Evolutionary conservation across 2,888 invertebrate genomes (phyloP).

Genomic region (Pseudococcus jackbeardsleyi): DNA sequence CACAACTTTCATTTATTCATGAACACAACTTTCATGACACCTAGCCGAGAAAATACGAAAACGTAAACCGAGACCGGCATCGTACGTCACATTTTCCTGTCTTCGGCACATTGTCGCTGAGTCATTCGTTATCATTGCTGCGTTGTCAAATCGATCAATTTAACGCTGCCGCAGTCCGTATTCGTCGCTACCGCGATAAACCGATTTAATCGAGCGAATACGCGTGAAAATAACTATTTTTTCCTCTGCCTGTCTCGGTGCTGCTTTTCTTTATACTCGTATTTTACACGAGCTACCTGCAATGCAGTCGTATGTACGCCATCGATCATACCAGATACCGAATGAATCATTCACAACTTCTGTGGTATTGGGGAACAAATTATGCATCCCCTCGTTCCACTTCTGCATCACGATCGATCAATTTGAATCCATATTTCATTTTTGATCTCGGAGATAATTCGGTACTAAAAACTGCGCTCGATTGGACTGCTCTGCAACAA

Average conservation of each 20-base stretch:
- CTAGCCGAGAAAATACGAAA: neutral
- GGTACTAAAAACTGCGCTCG: neutral
- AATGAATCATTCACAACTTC: neutral
- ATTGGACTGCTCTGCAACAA: neutral
- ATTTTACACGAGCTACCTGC: neutral
- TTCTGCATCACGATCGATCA: neutral
- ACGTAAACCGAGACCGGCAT: neutral
- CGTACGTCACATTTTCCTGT: neutral
- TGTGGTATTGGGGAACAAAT: no score
- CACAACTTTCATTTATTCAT: no score
- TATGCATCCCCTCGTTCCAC: no score
- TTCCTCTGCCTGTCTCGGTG: neutral
- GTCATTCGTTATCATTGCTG: constrained; percentile 25
- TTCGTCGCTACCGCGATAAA: constrained; percentile 11
- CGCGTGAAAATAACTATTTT: constrained; percentile 21
- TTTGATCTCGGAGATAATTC: neutral
- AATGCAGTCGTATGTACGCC: no score
- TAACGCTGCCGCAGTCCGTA: neutral
- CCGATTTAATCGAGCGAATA: constrained; percentile 34
- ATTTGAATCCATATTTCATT: neutral
- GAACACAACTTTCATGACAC: no score
- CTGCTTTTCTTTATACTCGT: neutral
- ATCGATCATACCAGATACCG: neutral
- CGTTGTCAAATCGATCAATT: constrained; percentile 39
- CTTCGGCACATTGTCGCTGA: constrained; percentile 17